A percentile compares a stretch with the other conserved stretches of the same genome.
Conservation (phyloP, 2,113 vertebrate genomes). For the Electrona antarctica region DNA sequence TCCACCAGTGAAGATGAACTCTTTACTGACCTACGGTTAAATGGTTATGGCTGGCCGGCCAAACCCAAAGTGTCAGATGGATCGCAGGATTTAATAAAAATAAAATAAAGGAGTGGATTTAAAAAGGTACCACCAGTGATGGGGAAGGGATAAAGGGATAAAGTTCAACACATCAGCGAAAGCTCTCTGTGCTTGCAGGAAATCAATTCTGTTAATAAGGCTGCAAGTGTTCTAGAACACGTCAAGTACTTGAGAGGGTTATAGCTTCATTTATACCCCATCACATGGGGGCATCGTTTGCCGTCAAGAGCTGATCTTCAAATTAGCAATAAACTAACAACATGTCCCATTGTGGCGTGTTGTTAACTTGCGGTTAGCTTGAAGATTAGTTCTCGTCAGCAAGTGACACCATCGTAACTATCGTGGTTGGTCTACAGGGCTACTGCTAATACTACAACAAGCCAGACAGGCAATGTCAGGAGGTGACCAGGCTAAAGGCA, state of each 20-base stretch:
- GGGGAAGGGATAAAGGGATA: slow-evolving; percentile 19
- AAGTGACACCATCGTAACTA: not conserved
- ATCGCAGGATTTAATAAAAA: slow-evolving; percentile 1
- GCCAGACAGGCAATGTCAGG: slow-evolving; percentile 32
- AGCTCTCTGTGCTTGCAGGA: slow-evolving; percentile 37
- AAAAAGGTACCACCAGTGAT: slow-evolving; percentile 28
- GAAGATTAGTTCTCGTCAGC: too few relatives aligned
- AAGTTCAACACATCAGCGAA: slow-evolving; percentile 27
- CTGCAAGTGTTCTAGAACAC: slow-evolving; percentile 48
- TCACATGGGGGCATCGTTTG: too few relatives aligned
- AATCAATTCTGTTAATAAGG: slow-evolving; percentile 42
- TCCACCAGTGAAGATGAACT: slow-evolving; percentile 36
- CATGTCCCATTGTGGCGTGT: too few relatives aligned
- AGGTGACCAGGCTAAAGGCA: slow-evolving; percentile 57
- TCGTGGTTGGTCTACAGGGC: slow-evolving; percentile 27
- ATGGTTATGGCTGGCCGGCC: slow-evolving; percentile 30
- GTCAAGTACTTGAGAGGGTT: slow-evolving; percentile 30
- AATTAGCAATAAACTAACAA: too few relatives aligned
- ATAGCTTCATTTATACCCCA: not conserved
- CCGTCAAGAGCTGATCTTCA: too few relatives aligned
- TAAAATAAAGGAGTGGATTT: not conserved
- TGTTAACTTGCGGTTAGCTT: too few relatives aligned
- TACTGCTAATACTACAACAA: slow-evolving; percentile 29
- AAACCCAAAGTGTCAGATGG: slow-evolving; percentile 18
- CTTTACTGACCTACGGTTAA: slow-evolving; percentile 58